Evolutionary conservation across 2,797 vertebrate species (phyloP), one percentile per base, ranked within the genome.

Genomic region (Chelon labrosus): DNA sequence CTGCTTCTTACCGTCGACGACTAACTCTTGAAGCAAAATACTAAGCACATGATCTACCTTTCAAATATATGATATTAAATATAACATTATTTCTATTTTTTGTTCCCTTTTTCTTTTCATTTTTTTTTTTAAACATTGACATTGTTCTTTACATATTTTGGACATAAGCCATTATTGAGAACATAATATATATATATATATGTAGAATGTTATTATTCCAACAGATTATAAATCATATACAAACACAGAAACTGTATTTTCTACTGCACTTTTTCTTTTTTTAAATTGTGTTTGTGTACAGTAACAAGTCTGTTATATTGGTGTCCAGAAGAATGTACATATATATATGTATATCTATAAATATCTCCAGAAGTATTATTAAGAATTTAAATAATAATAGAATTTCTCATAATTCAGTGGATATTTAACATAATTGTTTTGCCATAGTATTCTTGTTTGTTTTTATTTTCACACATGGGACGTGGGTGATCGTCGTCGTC

Each of bases 41-140:
- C 74, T 83, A 91, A 93, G 92, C 93, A 93, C 93, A 94, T 90
- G 84, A 92, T 91, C 89, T 92, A 94, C 91, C 92, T 93, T 91
- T 89, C 53, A 78, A 50, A 90, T 80, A 90, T 80, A 75, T 59
- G 5, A 77, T 77, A 71, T 46, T 61, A 77, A 65, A 86, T 85
- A 85, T 80, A 50, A 80, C 82, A 79, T 85, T 11, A 25, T 70
- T 80, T 89, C 78, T 90, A 87, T 90, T 86, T 82, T 85, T 88
- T 86, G 4, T 7, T 7, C 31, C 31, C 2, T 31, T 31, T 31
- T 7, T 83, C 51, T 85, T 86, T 92, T 67, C n/a, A n/a, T n/a
- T n/a, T n/a, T n/a, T n/a, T n/a, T n/a, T n/a, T n/a, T n/a, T n/a
- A n/a, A 80, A 74, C 90, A 88, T 70, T 70, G 64, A 67, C 81